Base-by-base conservation (phyloP, 1,140 invertebrate genomes). In the Drosophila nannoptera region DNA sequence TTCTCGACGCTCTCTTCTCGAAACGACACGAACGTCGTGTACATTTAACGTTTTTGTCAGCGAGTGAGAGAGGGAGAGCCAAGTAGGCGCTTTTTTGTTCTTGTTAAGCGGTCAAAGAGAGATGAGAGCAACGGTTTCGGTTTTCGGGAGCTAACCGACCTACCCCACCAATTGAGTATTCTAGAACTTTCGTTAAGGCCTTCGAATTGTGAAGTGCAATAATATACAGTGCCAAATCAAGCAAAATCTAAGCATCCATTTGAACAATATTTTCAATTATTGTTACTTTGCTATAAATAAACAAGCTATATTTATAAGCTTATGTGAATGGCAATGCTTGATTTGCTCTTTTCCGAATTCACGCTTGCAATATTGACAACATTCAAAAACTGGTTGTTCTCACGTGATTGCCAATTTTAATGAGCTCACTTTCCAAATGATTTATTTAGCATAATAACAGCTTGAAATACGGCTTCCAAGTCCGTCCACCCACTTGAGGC, bases 211-310 rank as follows among this genome's bases (percentile, higher is more conserved):
- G 22, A 1, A 22, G 22, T 22, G 22, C 22, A 22, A 22, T 2
- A 22, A 22, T 22, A 22, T 1, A 22, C 3, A 22, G 1, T 22
- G 22, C 22, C 1, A 22, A 22, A 22, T 22, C 22, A 22, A 22
- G 22, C 22, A 22, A 22, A 22, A 22, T 2, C 22, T 22, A 22
- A 22, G 22, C 22, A 22, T 22, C 22, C 22, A 22, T 22, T 22
- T 3, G 3, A 22, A 22, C 22, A 22, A 22, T 22, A 22, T 22
- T 22, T 22, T 22, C 22, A 22, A 22, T 22, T 22, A 22, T 22
- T 22, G 3, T 22, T n/a, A 31, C 89, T 97, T 97, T 78, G 96
- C 96, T 56, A 56, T 43, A 9, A 31, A 22, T 43, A 12, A 31
- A 42, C 22, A 2, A 12, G 2, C 8, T 31, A 42, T 29, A 50